Base-by-base conservation (phyloP, 2,797 vertebrate species). In the Heteromormyrus szaboi region DNA sequence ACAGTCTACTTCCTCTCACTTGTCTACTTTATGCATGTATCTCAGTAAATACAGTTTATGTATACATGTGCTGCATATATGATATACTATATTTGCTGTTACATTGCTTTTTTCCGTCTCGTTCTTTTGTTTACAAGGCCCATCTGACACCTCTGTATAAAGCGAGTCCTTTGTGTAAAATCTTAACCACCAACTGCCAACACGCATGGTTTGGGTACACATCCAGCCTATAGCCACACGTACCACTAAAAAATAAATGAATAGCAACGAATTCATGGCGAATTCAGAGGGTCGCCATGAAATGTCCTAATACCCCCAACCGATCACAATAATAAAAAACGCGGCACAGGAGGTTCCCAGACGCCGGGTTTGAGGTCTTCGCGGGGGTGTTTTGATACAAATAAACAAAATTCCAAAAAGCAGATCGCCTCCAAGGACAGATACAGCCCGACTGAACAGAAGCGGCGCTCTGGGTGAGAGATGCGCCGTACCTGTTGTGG, bases 401-500 rank as follows among this genome's bases (percentile, higher is more conserved):
- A 90, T 90, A 86, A 92, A 93, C 92, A 90, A 92, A 88, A 48
- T 83, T 91, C 87, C 65, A 87, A 90, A 91, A 88, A 90, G 79
- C 89, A 87, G 14, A 50, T 85, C 12, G 89, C 91, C 89, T 92
- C 90, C 89, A 88, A 90, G 87, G 85, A 90, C 90, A 91, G 90
- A 2, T 41, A 46, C 65, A 87, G 85, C 48, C 72, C 2, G 17
- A 56, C 33, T 51, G 76, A 87, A 86, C 76, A 54, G 41, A 46
- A 68, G 65, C 87, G 85, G 62, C 22, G 53, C 17, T 22, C 48
- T 12, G 46, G 81, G 14, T 59, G 90, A 89, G 88, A 87, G 88
- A 89, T 90, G 90, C 51, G 76, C 94, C 93, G 25, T 95, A 98
- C 97, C 97, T 98, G 96, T 33, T 92, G 50, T 88, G 94, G 93